Percentiles rank a stretch among this genome's conserved stretches.
phyloP scores from a whole-genome alignment of 2,797 vertebrate species.

The Artibeus jamaicensis region DNA sequence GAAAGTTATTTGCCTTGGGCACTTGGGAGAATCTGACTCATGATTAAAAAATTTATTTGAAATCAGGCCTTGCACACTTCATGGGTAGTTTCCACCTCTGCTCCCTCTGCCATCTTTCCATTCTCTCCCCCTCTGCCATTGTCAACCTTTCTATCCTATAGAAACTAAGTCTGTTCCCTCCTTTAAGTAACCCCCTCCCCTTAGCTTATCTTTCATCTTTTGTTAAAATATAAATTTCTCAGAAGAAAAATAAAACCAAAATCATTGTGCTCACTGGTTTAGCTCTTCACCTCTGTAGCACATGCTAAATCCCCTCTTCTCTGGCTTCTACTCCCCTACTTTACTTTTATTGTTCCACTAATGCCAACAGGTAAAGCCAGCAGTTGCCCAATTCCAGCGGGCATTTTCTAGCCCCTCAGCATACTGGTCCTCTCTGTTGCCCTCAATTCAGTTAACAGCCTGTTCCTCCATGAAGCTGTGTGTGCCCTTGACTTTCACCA shows the following conservation, averaged over 20 bases:
- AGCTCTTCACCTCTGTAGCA: neutral
- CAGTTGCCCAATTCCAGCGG: neutral
- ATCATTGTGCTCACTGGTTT: neutral
- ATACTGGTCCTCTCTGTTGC: neutral
- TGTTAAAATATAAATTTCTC: slow-evolving; percentile 20
- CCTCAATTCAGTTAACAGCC: neutral
- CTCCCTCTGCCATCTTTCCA: neutral
- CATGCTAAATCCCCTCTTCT: neutral
- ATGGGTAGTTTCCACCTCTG: neutral
- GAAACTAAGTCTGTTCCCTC: neutral
- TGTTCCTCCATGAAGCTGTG: neutral
- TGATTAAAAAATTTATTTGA: slow-evolving; percentile 26
- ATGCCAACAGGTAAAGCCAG: neutral
- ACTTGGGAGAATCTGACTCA: neutral
- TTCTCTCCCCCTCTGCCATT: neutral
- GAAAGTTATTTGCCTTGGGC: neutral
- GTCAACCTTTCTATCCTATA: neutral
- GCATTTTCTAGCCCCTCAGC: neutral
- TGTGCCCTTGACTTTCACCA: neutral
- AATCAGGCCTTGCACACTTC: neutral
- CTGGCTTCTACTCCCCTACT: neutral
- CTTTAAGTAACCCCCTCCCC: neutral
- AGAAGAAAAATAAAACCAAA: slow-evolving; percentile 1
- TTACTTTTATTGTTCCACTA: neutral
- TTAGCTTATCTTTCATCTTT: neutral